phyloP scores from a whole-genome alignment of 2,797 vertebrate genomes.

The Chelmon rostratus region DNA sequence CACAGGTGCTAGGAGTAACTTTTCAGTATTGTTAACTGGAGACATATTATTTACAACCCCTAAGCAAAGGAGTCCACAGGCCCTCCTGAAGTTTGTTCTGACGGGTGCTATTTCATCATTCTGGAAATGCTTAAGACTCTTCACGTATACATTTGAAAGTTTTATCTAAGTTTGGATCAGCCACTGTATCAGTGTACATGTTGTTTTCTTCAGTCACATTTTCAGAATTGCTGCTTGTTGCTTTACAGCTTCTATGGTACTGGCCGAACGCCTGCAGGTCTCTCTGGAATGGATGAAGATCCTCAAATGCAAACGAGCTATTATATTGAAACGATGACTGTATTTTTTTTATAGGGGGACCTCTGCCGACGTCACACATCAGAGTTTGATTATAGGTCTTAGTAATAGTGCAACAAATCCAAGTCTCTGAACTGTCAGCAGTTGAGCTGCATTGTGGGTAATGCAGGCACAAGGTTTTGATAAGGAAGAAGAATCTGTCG shows the following conservation, averaged over 20 bases:
- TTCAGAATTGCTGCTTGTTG: constrained; percentile 24
- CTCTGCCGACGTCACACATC: background rate
- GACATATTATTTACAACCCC: background rate
- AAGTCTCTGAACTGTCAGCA: background rate
- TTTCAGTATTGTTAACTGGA: constrained; percentile 1
- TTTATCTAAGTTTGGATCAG: constrained; percentile 17
- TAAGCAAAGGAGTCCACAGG: background rate
- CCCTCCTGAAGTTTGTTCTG: background rate
- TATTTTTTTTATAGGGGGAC: background rate
- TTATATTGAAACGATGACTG: constrained; percentile 9
- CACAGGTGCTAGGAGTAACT: background rate
- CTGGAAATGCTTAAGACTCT: constrained; percentile 10
- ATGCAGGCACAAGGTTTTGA: background rate
- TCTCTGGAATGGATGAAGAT: constrained; percentile 14
- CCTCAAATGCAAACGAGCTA: background rate
- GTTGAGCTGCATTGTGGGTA: constrained; percentile 14
- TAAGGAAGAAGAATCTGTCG: background rate
- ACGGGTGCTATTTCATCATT: constrained; percentile 23
- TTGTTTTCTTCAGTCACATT: constrained; percentile 15
- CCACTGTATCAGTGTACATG: background rate
- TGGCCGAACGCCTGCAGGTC: background rate
- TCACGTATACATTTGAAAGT: constrained; percentile 3
- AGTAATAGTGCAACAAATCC: too few species aligned
- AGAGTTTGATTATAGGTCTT: background rate
- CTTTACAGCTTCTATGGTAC: constrained; percentile 42